Evolutionary conservation across 2,888 invertebrate species (phyloP).

Genomic region (Tenthredo notha): DNA sequence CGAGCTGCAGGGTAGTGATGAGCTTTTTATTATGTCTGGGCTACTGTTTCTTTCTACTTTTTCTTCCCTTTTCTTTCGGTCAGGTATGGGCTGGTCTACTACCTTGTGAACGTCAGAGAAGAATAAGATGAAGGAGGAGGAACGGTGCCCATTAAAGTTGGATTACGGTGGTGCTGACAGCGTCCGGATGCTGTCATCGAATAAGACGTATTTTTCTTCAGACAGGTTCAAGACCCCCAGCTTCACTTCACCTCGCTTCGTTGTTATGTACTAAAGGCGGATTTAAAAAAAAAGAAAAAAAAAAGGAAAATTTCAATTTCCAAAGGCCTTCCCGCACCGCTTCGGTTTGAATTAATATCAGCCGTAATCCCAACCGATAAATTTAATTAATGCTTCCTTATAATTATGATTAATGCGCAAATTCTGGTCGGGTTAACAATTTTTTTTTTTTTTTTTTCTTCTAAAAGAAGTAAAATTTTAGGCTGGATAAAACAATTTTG

Average conservation of each 20-base stretch:
- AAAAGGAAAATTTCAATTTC: constrained; percentile 36
- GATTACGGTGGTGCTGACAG: constrained; percentile 47
- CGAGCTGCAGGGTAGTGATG: background rate
- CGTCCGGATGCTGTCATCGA: constrained; percentile 34
- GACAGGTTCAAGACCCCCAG: background rate
- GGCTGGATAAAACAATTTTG: too few relatives aligned
- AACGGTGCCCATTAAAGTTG: constrained; percentile 44
- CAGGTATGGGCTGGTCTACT: background rate
- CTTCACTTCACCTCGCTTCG: background rate
- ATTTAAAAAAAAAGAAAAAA: background rate
- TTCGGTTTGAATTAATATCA: constrained; percentile 37
- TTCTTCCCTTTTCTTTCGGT: background rate
- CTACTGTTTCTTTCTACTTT: background rate
- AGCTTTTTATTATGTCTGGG: constrained; percentile 7
- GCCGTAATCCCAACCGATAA: constrained; percentile 57
- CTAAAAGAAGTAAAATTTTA: too few relatives aligned
- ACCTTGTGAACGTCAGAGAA: background rate
- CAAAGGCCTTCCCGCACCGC: constrained; percentile 4
- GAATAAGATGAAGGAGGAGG: background rate
- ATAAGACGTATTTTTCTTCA: background rate
- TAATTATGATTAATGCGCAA: constrained; percentile 57
- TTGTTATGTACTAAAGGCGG: background rate
- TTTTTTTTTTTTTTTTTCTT: too few relatives aligned
- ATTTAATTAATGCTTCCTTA: constrained; percentile 59
- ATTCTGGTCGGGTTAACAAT: too few relatives aligned